These are phyloP conservation scores for Bovichtus variegatus DNA, from an alignment of 2,797 vertebrate species.

Conservation along the genomic window DNA sequence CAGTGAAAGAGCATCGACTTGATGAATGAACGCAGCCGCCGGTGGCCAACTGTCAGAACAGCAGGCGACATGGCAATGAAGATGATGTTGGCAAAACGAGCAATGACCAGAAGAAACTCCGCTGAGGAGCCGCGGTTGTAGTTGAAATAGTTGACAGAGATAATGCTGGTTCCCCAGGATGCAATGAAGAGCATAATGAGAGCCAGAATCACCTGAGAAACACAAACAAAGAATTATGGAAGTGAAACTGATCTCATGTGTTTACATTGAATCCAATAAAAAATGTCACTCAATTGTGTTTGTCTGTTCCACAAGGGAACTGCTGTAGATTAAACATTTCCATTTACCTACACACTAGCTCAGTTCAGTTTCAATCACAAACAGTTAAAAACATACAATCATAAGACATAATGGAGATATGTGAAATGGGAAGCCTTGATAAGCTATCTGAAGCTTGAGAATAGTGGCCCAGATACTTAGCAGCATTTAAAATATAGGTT, in stretches of 20 bases:
- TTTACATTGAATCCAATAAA: constrained; percentile 7
- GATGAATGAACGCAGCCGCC: constrained; percentile 79
- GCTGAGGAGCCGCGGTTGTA: constrained; percentile 78
- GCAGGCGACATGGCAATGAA: constrained; percentile 86
- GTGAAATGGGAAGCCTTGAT: no score
- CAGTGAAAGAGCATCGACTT: constrained; percentile 69
- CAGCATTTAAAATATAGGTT: no score
- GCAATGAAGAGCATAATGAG: constrained; percentile 85
- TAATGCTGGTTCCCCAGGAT: constrained; percentile 86
- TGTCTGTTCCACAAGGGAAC: background rate
- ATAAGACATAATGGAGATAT: no score
- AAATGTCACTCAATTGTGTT: background rate
- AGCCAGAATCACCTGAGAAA: constrained; percentile 84
- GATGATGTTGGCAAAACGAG: constrained; percentile 84
- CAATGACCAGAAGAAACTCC: constrained; percentile 79
- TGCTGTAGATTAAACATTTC: background rate
- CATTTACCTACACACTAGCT: background rate
- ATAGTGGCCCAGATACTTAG: no score
- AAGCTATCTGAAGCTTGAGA: no score
- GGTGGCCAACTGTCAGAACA: constrained; percentile 84
- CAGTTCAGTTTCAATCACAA: no score
- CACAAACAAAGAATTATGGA: constrained; percentile 3
- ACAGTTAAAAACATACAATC: no score
- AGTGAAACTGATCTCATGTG: background rate
- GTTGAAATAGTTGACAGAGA: constrained; percentile 88